Percentiles rank a stretch among this genome's conserved stretches.
phyloP scores from a whole-genome alignment of 2,113 vertebrate species.

The Willisornis vidua region DNA sequence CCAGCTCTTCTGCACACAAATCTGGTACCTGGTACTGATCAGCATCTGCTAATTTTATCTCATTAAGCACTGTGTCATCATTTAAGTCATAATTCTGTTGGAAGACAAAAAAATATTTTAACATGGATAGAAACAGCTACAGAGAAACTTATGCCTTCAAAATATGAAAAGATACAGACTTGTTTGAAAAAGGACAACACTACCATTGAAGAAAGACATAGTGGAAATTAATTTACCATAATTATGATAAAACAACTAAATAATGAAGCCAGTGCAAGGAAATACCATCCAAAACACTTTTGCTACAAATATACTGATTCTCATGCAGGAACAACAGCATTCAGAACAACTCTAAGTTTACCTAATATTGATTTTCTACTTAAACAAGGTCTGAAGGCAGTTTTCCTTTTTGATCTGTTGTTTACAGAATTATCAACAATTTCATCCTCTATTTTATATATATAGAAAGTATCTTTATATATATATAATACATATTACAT shows the following conservation, averaged over 20 bases:
- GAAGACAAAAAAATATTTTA: neutral
- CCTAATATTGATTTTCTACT: neutral
- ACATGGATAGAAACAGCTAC: neutral
- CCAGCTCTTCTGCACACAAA: conserved; percentile 92
- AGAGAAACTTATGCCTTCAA: neutral
- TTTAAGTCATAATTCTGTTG: conserved; percentile 85
- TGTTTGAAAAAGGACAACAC: neutral
- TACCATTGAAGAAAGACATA: neutral
- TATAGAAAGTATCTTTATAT: no score
- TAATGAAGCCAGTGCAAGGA: neutral
- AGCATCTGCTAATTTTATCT: conserved; percentile 85
- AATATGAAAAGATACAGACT: neutral
- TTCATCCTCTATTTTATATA: neutral
- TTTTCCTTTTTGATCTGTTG: neutral
- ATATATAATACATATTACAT: no score
- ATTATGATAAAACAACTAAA: neutral
- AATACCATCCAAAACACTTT: neutral
- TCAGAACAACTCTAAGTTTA: neutral
- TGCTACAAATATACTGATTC: neutral
- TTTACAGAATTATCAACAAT: neutral
- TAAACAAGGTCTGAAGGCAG: neutral
- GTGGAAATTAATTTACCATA: neutral
- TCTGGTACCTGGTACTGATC: conserved; percentile 84
- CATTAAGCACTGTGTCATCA: conserved; percentile 91
- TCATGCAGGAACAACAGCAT: neutral